These are phyloP conservation scores for Bubo scandiacus DNA, from an alignment of 2,113 vertebrate genomes.

Conservation along the genomic window DNA sequence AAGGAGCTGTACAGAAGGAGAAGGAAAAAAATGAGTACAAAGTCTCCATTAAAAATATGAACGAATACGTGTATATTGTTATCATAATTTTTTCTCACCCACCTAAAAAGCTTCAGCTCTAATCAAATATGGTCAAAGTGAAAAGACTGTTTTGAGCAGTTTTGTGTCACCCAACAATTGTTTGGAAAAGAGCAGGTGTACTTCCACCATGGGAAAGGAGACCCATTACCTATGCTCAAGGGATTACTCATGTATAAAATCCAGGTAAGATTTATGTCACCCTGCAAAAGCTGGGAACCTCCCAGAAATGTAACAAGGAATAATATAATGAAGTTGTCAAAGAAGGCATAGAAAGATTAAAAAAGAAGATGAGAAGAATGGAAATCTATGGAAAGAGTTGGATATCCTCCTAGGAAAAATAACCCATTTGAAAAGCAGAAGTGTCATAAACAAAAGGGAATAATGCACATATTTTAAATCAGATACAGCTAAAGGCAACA, in stretches of 20 bases:
- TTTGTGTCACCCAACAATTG: background rate
- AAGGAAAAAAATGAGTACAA: background rate
- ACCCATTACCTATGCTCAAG: background rate
- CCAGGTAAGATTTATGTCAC: background rate
- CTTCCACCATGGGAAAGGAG: background rate
- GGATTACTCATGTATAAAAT: background rate
- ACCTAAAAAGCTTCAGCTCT: background rate
- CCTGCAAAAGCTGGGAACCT: background rate
- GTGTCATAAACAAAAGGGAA: background rate
- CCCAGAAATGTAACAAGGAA: background rate
- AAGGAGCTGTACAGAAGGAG: background rate
- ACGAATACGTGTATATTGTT: fast-evolving
- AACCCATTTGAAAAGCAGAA: background rate
- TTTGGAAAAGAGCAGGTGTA: background rate
- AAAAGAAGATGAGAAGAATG: background rate
- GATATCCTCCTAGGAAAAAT: background rate
- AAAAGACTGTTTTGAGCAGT: background rate
- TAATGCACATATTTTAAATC: background rate
- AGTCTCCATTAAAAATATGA: background rate
- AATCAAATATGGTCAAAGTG: background rate
- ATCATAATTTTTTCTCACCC: background rate
- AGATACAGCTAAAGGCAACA: background rate
- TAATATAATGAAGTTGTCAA: background rate
- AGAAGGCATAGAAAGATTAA: background rate
- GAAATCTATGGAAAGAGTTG: background rate